Conservation (phyloP, 1,140 invertebrate genomes). For the Prorops nasuta region DNA sequence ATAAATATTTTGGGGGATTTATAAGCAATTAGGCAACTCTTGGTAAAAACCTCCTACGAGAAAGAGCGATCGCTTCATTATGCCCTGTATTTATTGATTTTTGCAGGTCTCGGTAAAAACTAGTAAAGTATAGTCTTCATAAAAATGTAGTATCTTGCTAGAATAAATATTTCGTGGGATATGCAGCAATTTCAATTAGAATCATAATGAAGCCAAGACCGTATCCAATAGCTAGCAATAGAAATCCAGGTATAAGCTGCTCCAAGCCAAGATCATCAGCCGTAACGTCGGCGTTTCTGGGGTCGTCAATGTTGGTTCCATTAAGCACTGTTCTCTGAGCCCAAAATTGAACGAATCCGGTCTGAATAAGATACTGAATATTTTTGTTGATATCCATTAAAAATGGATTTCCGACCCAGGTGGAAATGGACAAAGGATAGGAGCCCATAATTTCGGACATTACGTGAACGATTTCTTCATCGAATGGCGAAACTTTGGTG, state of each 20-base stretch:
- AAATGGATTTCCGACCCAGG: conserved; percentile 36
- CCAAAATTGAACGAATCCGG: conserved; percentile 31
- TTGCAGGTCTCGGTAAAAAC: too few species aligned
- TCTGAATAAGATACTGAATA: conserved; percentile 22
- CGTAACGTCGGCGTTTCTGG: not conserved
- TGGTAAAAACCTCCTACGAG: too few species aligned
- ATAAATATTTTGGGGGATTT: too few species aligned
- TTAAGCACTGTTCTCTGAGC: conserved; percentile 2
- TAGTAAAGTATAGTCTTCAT: too few species aligned
- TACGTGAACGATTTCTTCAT: conserved; percentile 26
- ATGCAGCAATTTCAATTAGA: conserved; percentile 13
- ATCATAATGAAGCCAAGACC: not conserved
- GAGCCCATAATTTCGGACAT: conserved; percentile 34
- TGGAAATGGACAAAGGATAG: conserved; percentile 37
- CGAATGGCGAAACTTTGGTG: conserved; percentile 5
- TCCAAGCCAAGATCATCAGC: conserved; percentile 20
- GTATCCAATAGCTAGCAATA: conserved; percentile 38
- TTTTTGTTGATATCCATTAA: conserved; percentile 25
- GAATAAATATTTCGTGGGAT: conserved; percentile 2
- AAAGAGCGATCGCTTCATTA: too few species aligned
- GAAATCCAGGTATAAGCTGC: conserved; percentile 36
- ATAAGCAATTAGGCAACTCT: too few species aligned
- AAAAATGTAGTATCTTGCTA: too few species aligned
- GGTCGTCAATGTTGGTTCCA: not conserved
- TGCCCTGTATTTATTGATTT: too few species aligned